A percentile compares a stretch with the other conserved stretches of the same genome.
phyloP scores from a whole-genome alignment of 1,140 invertebrate genomes.

The Cotesia typhae region DNA sequence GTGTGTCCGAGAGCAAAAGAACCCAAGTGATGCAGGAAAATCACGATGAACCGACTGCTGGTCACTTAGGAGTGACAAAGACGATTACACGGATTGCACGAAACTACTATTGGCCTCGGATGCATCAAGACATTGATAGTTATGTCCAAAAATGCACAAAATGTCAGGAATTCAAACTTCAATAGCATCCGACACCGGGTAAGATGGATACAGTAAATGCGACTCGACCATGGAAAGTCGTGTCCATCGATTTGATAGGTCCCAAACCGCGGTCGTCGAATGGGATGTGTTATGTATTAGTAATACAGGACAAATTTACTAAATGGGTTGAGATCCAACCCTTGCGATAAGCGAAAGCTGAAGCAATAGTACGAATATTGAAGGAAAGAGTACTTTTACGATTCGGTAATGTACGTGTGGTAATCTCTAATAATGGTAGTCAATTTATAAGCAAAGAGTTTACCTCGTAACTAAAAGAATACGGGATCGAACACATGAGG shows the following conservation, averaged over 20 bases:
- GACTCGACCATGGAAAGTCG: constrained; percentile 5
- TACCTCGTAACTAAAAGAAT: background rate
- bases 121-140: constrained; percentile 18
- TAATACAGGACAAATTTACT: constrained; percentile 34
- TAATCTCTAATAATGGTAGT: background rate
- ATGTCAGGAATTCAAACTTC: constrained; percentile 11
- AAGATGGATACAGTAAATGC: constrained; percentile 15
- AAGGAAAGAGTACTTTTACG: constrained; percentile 46
- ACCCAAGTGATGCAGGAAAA: constrained; percentile 11
- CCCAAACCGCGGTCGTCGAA: constrained; percentile 5
- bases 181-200: constrained; percentile 1
- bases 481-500: background rate
- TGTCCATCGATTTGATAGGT: constrained; percentile 14
- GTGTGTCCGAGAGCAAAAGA: constrained; percentile 14
- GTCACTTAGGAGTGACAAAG: constrained; percentile 32
- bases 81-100: constrained; percentile 32
- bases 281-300: constrained; percentile 1
- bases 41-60: constrained; percentile 26
- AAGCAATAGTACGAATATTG: constrained; percentile 37
- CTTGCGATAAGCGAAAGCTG: constrained; percentile 42
- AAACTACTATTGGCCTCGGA: constrained; percentile 42
- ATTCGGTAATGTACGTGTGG: constrained; percentile 38
- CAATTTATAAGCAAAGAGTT: background rate
- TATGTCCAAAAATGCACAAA: constrained; percentile 36
- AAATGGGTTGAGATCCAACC: constrained; percentile 38